Conservation (phyloP, 2,888 invertebrate species). For the Drosophila borealis region DNA sequence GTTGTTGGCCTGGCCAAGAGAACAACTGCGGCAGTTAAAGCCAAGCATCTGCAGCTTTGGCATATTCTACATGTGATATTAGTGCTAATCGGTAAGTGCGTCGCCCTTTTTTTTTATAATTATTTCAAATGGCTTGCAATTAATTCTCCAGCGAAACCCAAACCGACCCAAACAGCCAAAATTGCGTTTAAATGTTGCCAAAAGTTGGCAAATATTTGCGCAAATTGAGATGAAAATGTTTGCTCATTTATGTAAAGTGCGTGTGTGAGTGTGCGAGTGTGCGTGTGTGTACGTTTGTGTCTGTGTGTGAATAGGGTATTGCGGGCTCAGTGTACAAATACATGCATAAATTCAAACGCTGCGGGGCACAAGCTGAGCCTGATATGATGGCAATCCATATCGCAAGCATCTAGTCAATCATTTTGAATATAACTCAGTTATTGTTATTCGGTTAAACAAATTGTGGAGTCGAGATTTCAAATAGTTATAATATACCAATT, state of each 20-base stretch:
- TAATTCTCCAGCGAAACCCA: slow-evolving; percentile 14
- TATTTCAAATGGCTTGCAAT: slow-evolving; percentile 56
- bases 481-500: background rate
- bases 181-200: slow-evolving; percentile 26
- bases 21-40: slow-evolving; percentile 36
- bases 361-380: slow-evolving; percentile 2
- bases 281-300: background rate
- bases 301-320: slow-evolving; percentile 7
- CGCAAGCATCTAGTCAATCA: slow-evolving; percentile 1
- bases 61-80: slow-evolving; percentile 83
- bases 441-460: background rate
- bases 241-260: slow-evolving; percentile 36
- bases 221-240: slow-evolving; percentile 51
- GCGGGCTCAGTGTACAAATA: slow-evolving; percentile 17
- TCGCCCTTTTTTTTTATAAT: slow-evolving; percentile 27
- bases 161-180: background rate
- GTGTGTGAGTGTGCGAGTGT: background rate
- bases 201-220: slow-evolving; percentile 48
- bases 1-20: slow-evolving; percentile 38
- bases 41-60: slow-evolving; percentile 76
- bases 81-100: slow-evolving; percentile 83
- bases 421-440: background rate
- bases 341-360: slow-evolving; percentile 39
- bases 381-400: slow-evolving; percentile 4
- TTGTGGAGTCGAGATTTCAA: background rate